Evolutionary conservation across 2,113 vertebrate species (phyloP).

Genomic region (Acanthisitta chloris): DNA sequence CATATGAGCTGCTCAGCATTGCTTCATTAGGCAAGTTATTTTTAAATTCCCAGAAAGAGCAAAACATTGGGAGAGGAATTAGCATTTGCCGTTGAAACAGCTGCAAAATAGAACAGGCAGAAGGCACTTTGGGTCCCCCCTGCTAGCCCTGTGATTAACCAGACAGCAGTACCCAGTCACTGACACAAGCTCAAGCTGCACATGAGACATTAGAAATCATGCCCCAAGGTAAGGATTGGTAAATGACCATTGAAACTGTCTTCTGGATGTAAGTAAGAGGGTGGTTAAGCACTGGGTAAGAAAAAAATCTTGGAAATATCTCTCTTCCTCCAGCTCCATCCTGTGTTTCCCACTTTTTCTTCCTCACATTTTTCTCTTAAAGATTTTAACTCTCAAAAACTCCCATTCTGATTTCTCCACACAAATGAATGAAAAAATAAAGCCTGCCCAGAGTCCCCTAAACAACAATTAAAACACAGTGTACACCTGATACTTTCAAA

Average conservation of each 20-base stretch:
- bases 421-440: not conserved
- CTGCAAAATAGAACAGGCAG: not conserved
- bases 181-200: not conserved
- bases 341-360: not conserved
- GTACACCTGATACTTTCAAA: not conserved
- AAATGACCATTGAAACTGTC: not conserved
- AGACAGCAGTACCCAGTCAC: not conserved
- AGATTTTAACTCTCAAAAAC: not conserved
- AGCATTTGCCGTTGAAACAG: slow-evolving; percentile 40
- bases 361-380: not conserved
- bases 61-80: slow-evolving; percentile 41
- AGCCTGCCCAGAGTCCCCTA: not conserved
- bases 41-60: slow-evolving; percentile 64
- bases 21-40: slow-evolving; percentile 60
- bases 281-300: not conserved
- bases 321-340: not conserved
- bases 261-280: not conserved
- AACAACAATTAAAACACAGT: not conserved
- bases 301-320: not conserved
- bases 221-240: not conserved
- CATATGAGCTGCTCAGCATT: slow-evolving; percentile 35
- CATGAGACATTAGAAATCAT: not conserved
- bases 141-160: slow-evolving; percentile 8
- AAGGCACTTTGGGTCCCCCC: not conserved
- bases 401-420: not conserved